Evolutionary conservation across 2,888 invertebrate genomes (phyloP), one percentile per base, ranked within the genome.

Genomic region (Strigamia maritima): DNA sequence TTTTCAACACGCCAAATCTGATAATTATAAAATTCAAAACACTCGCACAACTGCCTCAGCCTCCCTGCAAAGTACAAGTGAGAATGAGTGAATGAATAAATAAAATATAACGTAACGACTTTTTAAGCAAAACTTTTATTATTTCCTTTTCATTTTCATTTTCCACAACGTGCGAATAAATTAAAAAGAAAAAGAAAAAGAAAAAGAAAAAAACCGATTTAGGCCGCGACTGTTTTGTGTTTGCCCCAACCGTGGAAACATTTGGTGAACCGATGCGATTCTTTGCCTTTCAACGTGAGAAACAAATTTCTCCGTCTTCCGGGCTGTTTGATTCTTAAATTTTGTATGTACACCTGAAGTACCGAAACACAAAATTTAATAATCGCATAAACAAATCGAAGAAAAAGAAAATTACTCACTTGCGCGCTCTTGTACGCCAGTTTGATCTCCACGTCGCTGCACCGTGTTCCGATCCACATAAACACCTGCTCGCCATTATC

Each of bases 181-280:
- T 44, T 44, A 16, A 14, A 44, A 44, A 44, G 2, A 44, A 7
- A 3, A 44, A 14, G 2, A 12, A 44, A 14, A 44, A 7, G 14
- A 7, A n/a, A 4, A 31, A 14, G 10, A 44, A 28, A 40, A 16
- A 16, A 77, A 26, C 7, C 40, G 1, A 91, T n/a, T n/a, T n/a
- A n/a, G n/a, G n/a, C n/a, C n/a, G n/a, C 92, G 38, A 93, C 91
- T 81, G 89, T 89, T 87, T 95, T 96, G 86, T 96, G 94, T 82
- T 90, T 90, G 81, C 95, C 93, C 99, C 99, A 99, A 80, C 97
- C 99, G 86, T 99, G 99, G 90, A 99, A 99, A 87, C 99, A 98
- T 88, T 97, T 97, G 81, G 93, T 94, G 88, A 99, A 99, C 84
- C 95, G 90, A 83, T 91, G 91, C 16, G 97, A 95, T 88, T 99